A percentile compares a stretch with the other conserved stretches of the same genome.
Conservation (phyloP, 2,113 vertebrate genomes). For the Pachypanchax playfairii region DNA sequence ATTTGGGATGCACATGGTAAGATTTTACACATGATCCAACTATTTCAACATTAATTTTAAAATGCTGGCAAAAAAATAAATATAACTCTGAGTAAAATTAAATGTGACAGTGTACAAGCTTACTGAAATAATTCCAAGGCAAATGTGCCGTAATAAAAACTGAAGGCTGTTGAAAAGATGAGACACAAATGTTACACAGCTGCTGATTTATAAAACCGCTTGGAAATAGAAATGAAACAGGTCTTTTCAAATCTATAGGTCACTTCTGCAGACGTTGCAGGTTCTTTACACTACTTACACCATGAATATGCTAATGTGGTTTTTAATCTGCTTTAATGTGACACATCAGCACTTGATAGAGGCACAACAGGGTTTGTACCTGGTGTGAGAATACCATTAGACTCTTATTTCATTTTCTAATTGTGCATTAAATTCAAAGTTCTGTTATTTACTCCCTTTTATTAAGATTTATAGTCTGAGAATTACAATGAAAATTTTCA, state of each 20-base stretch:
- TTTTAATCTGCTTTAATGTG: constrained; percentile 12
- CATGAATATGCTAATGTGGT: neutral
- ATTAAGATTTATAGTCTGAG: constrained; percentile 4
- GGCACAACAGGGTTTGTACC: neutral
- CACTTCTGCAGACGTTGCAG: neutral
- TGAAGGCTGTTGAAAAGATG: neutral
- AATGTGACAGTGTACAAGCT: neutral
- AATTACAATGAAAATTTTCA: neutral
- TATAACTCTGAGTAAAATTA: neutral
- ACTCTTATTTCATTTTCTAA: neutral
- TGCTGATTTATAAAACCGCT: constrained; percentile 21
- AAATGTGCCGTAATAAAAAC: neutral
- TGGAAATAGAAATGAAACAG: constrained; percentile 1
- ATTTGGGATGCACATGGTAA: too few species aligned
- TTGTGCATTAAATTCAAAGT: neutral
- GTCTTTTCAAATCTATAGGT: constrained; percentile 13
- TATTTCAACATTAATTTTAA: too few species aligned
- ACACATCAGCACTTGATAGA: constrained; percentile 10
- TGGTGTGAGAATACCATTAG: neutral
- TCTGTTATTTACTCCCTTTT: neutral
- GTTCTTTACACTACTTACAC: constrained; percentile 1
- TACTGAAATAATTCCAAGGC: neutral
- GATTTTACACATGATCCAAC: too few species aligned
- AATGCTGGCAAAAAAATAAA: too few species aligned
- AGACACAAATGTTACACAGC: neutral